Conservation (phyloP, 2,797 vertebrate genomes). For the Notolabrus celidotus region DNA sequence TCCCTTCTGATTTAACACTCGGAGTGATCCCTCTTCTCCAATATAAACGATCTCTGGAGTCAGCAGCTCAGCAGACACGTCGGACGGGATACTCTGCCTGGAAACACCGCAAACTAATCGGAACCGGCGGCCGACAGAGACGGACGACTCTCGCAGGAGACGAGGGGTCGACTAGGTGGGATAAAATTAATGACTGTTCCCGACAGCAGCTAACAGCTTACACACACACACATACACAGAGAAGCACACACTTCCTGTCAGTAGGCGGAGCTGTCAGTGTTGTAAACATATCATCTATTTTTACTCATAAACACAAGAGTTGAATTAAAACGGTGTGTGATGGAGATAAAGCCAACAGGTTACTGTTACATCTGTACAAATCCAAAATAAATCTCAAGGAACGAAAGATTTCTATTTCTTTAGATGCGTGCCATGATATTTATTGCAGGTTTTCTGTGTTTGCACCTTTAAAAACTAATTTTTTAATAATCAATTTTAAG, state of each 20-base stretch:
- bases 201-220: background rate
- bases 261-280: conserved; percentile 13
- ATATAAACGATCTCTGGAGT: conserved; percentile 30
- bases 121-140: conserved; percentile 50
- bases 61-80: conserved; percentile 36
- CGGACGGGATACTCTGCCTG: conserved; percentile 73
- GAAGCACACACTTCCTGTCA: background rate
- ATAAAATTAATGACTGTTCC: conserved; percentile 36
- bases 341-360: background rate
- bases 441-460: too few relatives aligned
- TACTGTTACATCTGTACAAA: background rate
- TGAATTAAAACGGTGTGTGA: background rate
- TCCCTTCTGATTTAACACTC: background rate
- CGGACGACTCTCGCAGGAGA: conserved; percentile 22
- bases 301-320: background rate
- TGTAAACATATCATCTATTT: conserved; percentile 32
- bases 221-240: conserved; percentile 4
- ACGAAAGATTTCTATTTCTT: background rate
- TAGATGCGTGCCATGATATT: too few relatives aligned
- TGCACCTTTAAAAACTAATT: too few relatives aligned
- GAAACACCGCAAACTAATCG: conserved; percentile 73
- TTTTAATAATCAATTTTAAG: too few relatives aligned
- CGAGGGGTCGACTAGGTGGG: conserved; percentile 61
- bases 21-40: background rate
- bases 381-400: background rate